Base-by-base conservation (phyloP, 37 sponge, comb jelly and placozoan genomes). In the Oopsacas minuta region DNA sequence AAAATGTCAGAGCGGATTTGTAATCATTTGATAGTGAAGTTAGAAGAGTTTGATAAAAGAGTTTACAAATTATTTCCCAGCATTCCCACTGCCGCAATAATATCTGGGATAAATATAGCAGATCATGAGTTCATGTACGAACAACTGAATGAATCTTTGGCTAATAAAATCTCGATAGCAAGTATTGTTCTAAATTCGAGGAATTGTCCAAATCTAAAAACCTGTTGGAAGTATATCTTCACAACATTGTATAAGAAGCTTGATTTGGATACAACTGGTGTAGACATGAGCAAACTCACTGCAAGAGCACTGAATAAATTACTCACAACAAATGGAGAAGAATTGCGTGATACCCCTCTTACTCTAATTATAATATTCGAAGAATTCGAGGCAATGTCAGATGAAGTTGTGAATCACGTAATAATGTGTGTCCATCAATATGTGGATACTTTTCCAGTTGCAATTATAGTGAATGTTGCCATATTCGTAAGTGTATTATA, bases 61-160 rank as follows among this genome's bases (percentile, higher is more conserved):
- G 32, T 34, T 34, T 61, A 20, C 28, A 61, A 12, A 34, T 7
- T 61, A 61, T 61, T 61, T 61, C 75, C 20, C 7, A 61, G 75
- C 30, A 61, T 61, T n/a, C 75, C 75, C 20, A 61, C 75, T 25
- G 75, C 22, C 7, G 75, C 75, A 32, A 61, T 61, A 7, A 61
- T 61, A 25, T 61, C 88, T 83, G 92, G 92, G 22, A 86, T 89
- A 20, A 92, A 88, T 52, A 85, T 88, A 85, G 85, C 90, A 0
- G 92, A 92, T 83, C 92, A 92, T 37, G 84, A 86, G 17, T 85
- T 85, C 1, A 83, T 90, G 49, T 88, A 88, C 39, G 37, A 83
- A 0, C 84, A 86, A 81, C 86, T 92, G 38, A 46, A 37, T 23
- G 75, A 35, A 12, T 85, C 38, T 61, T 52, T 91, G 0, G 32